Conservation (phyloP, 2,113 vertebrate species). For the Tragelaphus scriptus region DNA sequence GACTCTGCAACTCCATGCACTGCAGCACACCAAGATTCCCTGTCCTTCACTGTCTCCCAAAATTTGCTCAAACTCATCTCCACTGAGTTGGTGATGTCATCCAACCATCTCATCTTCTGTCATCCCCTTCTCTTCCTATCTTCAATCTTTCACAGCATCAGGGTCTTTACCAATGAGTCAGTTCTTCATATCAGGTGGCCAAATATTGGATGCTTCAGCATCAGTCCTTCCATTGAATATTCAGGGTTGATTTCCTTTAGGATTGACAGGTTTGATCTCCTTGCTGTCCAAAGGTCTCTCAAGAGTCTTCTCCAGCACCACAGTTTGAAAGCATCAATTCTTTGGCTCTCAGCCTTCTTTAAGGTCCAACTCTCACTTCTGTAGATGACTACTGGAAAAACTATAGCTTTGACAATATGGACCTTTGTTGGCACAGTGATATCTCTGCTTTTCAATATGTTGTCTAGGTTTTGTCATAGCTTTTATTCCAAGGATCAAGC, state of each 20-base stretch:
- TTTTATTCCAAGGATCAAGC: not conserved
- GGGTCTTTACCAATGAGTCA: not conserved
- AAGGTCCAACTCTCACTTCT: not conserved
- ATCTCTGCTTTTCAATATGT: not conserved
- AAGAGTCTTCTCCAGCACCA: not conserved
- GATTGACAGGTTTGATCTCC: not conserved
- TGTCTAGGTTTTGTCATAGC: not conserved
- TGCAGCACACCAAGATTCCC: not conserved
- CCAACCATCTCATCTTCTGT: not conserved
- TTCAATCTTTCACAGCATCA: not conserved
- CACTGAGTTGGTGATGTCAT: not conserved
- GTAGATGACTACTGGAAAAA: not conserved
- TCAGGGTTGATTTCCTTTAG: not conserved
- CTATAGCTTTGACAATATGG: not conserved
- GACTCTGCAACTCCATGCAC: not conserved
- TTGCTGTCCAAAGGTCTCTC: not conserved
- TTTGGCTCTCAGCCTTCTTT: not conserved
- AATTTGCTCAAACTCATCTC: not conserved
- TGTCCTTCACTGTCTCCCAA: not conserved
- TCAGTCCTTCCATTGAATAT: not conserved
- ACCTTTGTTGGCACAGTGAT: not conserved
- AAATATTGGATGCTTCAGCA: not conserved
- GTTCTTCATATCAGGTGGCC: not conserved
- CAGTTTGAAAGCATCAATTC: not conserved
- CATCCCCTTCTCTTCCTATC: not conserved